These are phyloP conservation scores for Bufotes viridis DNA, from an alignment of 2,797 vertebrate species.

Conservation along the genomic window DNA sequence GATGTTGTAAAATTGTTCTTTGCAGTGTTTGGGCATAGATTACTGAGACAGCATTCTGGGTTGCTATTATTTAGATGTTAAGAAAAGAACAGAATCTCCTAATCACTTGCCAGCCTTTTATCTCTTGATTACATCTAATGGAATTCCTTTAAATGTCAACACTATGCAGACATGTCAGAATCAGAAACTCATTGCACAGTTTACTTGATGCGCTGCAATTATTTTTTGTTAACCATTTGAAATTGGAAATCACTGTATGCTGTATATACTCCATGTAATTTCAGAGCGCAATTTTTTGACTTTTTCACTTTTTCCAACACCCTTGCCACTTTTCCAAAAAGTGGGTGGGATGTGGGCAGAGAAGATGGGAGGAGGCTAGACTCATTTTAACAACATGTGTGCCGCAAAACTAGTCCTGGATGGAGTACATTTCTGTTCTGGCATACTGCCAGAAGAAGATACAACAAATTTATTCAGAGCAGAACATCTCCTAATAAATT, in stretches of 20 bases:
- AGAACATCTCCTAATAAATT: too few relatives aligned
- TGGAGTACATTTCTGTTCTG: too few relatives aligned
- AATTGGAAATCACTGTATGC: neutral
- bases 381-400: too few relatives aligned
- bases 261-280: neutral
- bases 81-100: conserved; percentile 29
- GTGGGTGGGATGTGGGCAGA: too few relatives aligned
- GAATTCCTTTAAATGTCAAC: conserved; percentile 37
- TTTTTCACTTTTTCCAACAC: too few relatives aligned
- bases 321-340: too few relatives aligned
- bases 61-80: neutral
- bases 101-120: conserved; percentile 19
- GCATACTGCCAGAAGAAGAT: too few relatives aligned
- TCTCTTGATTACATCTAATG: conserved; percentile 36
- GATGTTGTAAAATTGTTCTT: conserved; percentile 28
- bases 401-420: too few relatives aligned
- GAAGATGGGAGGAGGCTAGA: too few relatives aligned
- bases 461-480: too few relatives aligned
- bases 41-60: conserved; percentile 4
- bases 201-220: neutral
- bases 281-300: too few relatives aligned
- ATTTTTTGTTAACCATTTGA: conserved; percentile 6
- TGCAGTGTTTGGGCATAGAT: conserved; percentile 7
- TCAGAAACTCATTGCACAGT: neutral
- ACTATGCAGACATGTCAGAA: conserved; percentile 10